Conservation (phyloP, 2,113 vertebrate species). For the Alouatta palliata region DNA sequence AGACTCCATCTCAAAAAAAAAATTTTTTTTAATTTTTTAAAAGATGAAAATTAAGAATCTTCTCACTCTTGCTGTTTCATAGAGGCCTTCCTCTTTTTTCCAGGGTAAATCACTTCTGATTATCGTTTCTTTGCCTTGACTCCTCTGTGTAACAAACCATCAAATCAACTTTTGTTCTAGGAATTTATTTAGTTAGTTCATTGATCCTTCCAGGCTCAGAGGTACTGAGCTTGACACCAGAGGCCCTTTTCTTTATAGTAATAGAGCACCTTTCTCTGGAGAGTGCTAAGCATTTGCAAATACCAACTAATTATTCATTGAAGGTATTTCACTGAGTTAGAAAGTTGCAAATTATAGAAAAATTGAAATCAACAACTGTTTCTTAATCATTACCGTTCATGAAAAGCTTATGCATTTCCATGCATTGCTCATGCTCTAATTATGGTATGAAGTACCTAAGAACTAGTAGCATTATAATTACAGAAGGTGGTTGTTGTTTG, state of each 20-base stretch:
- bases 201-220: conserved; percentile 50
- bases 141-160: conserved; percentile 46
- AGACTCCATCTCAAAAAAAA: too few species aligned
- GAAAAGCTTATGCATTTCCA: background rate
- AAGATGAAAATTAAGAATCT: conserved; percentile 6
- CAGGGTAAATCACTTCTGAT: background rate
- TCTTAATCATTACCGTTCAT: background rate
- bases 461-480: background rate
- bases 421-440: background rate
- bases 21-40: too few species aligned
- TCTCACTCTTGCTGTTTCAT: background rate
- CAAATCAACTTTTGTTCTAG: conserved; percentile 49
- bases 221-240: conserved; percentile 29
- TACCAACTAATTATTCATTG: conserved; percentile 42
- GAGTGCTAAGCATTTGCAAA: conserved; percentile 55
- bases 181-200: conserved; percentile 61
- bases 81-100: background rate
- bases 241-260: conserved; percentile 54
- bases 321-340: conserved; percentile 23
- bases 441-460: background rate
- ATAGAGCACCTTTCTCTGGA: conserved; percentile 49
- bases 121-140: conserved; percentile 25
- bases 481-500: too few species aligned
- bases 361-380: conserved; percentile 34
- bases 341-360: conserved; percentile 48